Evolutionary conservation across 2,888 invertebrate genomes (phyloP).

Genomic region (Leptinotarsa juncta): DNA sequence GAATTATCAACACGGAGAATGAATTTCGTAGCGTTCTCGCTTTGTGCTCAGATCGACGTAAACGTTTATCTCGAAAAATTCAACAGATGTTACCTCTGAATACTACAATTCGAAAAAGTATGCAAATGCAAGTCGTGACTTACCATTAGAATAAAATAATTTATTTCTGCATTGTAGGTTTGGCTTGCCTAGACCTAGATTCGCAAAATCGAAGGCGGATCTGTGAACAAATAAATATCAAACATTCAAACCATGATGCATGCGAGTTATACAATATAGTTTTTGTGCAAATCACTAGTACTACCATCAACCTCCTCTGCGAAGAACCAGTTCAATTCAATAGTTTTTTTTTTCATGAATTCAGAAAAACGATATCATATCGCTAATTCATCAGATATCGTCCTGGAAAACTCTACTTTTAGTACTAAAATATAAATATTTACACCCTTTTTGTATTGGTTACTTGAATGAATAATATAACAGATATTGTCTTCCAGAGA

Average conservation of each 20-base stretch:
- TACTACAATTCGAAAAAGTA: conserved; percentile 3
- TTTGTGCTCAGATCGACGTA: neutral
- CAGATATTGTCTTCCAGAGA: no score
- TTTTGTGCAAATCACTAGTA: neutral
- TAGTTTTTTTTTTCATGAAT: no score
- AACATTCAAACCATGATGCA: neutral
- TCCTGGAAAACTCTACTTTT: no score
- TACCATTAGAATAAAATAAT: conserved; percentile 16
- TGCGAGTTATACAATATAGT: neutral
- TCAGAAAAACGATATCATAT: no score
- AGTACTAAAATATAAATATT: no score
- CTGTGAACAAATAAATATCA: conserved; percentile 2
- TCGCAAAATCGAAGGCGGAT: conserved; percentile 11
- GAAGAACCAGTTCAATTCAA: no score
- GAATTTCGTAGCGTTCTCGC: conserved; percentile 10
- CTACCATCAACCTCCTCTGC: no score
- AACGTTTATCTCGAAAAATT: conserved; percentile 12
- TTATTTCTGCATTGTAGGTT: conserved; percentile 21
- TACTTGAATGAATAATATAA: no score
- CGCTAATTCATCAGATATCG: no score
- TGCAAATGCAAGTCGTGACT: conserved; percentile 21
- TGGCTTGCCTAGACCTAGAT: conserved; percentile 24
- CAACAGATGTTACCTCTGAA: conserved; percentile 12
- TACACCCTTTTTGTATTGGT: no score
- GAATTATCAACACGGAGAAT: conserved; percentile 10